Evolutionary conservation across 2,888 invertebrate species (phyloP), one percentile per base, ranked within the genome.

Genomic region (Nomada ferruginata): DNA sequence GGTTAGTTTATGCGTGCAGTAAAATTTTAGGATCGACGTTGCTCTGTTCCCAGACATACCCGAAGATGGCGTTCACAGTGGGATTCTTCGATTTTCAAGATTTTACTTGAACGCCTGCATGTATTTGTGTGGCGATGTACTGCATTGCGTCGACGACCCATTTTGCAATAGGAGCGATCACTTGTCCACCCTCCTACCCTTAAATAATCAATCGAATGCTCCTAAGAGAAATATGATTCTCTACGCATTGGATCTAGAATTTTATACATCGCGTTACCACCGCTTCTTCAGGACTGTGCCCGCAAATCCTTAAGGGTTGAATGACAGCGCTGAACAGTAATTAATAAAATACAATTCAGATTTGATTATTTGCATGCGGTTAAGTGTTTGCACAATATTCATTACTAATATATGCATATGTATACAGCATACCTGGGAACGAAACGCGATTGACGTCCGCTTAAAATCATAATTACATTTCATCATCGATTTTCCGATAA

Each of bases 111-210:
- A 55, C 65, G 73, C 66, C 66, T 63, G 50, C 29, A 60, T 55
- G 64, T 53, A 29, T 70, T 75, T 47, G 63, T 76, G 76, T 72
- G 79, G 83, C 86, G 85, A 87, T 86, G 86, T 89, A 91, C 92
- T 89, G 92, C 92, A 92, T 90, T 92, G 92, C 92, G 92, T 92
- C 91, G 91, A 82, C 91, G 92, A 92, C 92, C 92, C 89, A 92
- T 91, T 91, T 91, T 91, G 86, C 89, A 88, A 88, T 85, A 88
- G 82, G 87, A 90, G 87, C 87, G 86, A 83, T 82, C 88, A 90
- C 85, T 89, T 84, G 87, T 85, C 83, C 89, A 78, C 88, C 82
- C 87, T 85, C 83, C 75, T 76, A 57, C 87, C 82, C 73, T 89
- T 89, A 89, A 90, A 90, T 90, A 90, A 91, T 91, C 91, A 89